Evolutionary conservation across 2,797 vertebrate species (phyloP), one percentile per base, ranked within the genome.

Genomic region (Manis pentadactyla): DNA sequence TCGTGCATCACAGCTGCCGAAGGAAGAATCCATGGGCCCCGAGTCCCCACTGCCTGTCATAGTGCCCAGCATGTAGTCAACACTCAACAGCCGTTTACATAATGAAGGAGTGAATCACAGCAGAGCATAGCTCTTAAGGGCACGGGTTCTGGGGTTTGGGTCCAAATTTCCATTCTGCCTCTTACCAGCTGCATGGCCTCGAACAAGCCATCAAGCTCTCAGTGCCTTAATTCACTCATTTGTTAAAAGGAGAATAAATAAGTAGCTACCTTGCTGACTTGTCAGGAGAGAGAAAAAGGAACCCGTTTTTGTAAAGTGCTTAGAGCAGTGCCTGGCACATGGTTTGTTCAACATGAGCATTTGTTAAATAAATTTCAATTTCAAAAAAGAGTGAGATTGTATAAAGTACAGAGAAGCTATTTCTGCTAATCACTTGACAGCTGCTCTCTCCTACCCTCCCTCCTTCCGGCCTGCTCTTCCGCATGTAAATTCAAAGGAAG

Each of bases 361-460:
- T 90, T 87, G 82, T 64, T 87, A 78, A 95, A 79, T 71, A 64
- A 89, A 97, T 88, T 91, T 93, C 75, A 90, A 93, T 96, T 90
- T 90, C 75, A 49, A 93, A 97, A 90, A 95, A 59, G 82, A 63
- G 39, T 51, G 69, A 82, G 68, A 85, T 59, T 95, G 71, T 71
- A 27, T 71, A 46, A 84, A 93, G 87, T 81, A 91, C 83, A 89
- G 96, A 85, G 49, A 88, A 92, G 93, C 90, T 96, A 96, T 97
- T 96, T 92, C 96, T 95, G 95, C 83, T 91, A 81, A 68, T 94
- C 68, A 42, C 61, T 78, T 82, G 83, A 74, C 83, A 85, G 89
- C 78, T 73, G 92, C 84, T 71, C 17, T 34, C 55, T 77, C 77
- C 66, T 64, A 23, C 9, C 64, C 64, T 61, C 42, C 42, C 46